phyloP scores from a whole-genome alignment of 2,113 vertebrate genomes.

The Sitta europaea region DNA sequence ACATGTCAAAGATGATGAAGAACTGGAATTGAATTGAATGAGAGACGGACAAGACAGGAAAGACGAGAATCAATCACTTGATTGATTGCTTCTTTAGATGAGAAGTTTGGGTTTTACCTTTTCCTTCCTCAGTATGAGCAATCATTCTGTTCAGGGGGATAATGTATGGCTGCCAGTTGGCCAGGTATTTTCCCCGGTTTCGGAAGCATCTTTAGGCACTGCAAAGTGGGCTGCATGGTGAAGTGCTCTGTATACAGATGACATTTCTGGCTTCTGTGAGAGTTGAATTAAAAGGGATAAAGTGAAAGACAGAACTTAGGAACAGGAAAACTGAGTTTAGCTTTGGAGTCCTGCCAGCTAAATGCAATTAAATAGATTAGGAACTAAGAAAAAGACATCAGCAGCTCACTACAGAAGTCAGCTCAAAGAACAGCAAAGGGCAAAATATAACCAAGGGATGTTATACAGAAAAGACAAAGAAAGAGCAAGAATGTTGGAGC shows the following conservation, averaged over 20 bases:
- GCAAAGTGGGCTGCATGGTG: not conserved
- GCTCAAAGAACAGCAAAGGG: constrained; percentile 9
- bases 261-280: not conserved
- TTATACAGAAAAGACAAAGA: not conserved
- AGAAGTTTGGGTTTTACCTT: not conserved
- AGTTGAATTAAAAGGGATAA: constrained; percentile 19
- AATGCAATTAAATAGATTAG: constrained; percentile 35
- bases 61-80: not conserved
- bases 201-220: not conserved
- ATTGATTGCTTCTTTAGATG: not conserved
- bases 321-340: not conserved
- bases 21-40: not conserved
- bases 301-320: not conserved
- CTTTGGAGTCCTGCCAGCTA: not conserved
- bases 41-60: not conserved
- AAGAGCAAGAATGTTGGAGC: not conserved
- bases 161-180: not conserved
- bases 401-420: not conserved
- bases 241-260: not conserved
- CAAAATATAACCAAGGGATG: not conserved
- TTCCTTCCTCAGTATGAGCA: not conserved
- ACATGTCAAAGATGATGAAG: not conserved
- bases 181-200: not conserved
- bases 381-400: not conserved
- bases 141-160: not conserved